Base-by-base conservation (phyloP, 2,797 vertebrate genomes). In the Buceros bicornis region DNA sequence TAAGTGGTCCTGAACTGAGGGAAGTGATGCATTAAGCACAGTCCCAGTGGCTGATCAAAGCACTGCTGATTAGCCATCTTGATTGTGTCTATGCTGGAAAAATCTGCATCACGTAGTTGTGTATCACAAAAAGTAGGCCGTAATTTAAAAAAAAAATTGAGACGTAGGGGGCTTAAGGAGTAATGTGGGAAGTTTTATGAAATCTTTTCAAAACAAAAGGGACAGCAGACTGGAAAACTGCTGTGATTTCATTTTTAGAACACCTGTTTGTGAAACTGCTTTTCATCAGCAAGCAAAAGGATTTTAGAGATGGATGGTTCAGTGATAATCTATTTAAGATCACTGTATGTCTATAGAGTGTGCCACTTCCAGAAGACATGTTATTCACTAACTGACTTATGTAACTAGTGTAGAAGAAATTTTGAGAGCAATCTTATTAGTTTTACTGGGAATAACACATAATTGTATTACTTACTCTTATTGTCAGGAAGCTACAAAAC, bases 141-240 rank as follows among this genome's bases (percentile, higher is more conserved):
- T 43, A 64, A 42, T n/a, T 50, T 9, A 1, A 61, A 69, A 57
- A 76, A 56, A 40, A 37, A 31, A 5, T 22, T 37, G 16, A 58
- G 11, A 69, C 1, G 1, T 13, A 31, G 5, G 28, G 15, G 40
- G 6, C 5, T 54, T 54, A 25, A 14, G 35, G 16, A 57, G 25
- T 7, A 67, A 79, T 24, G 8, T 16, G 21, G 16, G 10, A 70
- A 66, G 3, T 28, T 86, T 62, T 13, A 57, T 28, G 14, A 35
- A 51, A 70, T 13, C 2, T 33, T 81, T 56, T 45, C 13, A 37
- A 58, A 47, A 43, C 6, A 37, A 85, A 86, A 83, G 7, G 6
- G 25, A 53, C 4, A 78, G 3, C 15, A 77, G 40, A 48, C 6
- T 1, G 3, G 45, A 62, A 40, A 48, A 33, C 3, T 16, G 0